Evolutionary conservation across 2,113 vertebrate species (phyloP), one percentile per base, ranked within the genome.

Genomic region (Ginglymostoma cirratum): DNA sequence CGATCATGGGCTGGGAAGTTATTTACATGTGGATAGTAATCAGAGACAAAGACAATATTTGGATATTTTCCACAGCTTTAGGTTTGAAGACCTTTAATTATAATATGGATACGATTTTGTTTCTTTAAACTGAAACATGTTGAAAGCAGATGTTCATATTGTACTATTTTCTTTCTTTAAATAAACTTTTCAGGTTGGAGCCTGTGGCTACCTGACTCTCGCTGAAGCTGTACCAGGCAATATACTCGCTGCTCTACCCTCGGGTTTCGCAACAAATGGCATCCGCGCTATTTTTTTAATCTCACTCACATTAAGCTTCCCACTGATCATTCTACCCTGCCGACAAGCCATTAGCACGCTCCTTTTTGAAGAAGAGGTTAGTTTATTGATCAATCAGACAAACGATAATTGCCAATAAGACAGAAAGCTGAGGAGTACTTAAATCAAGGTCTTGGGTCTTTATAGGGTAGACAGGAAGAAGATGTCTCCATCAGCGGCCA

Each of bases 321-420:
- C 95, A 14, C 38, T 85, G 76, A 23, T 95, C 8, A 55, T 95
- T 38, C 27, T 83, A 45, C 95, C 95, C 27, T 95, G 95, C 34
- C 76, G 95, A 5, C 95, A 95, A 66, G 95, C 95, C 55, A 95
- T 95, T 4, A 85, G 65, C 95, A 95, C 95, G 8, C 95, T 95
- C 42, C 34, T 95, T 30, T 66, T 95, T n/a, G 95, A 95, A 85
- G 30, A 83, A 10, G 52, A 95, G 95, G 95, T 95, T 83, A 34
- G 95, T 95, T n/a, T 23, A 14, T 42, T 38, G 24, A 38, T n/a
- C 42, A 95, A 78, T 72, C 34, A 38, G 42, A 48, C 45, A 45
- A 78, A 55, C 24, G 24, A 15, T 90, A 30, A 34, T 55, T 34
- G 17, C 27, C 10, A 61, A 17, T 15, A n/a, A 61, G 55, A 52